phyloP scores from a whole-genome alignment of 2,888 invertebrate genomes.

The Mythimna pallens region DNA sequence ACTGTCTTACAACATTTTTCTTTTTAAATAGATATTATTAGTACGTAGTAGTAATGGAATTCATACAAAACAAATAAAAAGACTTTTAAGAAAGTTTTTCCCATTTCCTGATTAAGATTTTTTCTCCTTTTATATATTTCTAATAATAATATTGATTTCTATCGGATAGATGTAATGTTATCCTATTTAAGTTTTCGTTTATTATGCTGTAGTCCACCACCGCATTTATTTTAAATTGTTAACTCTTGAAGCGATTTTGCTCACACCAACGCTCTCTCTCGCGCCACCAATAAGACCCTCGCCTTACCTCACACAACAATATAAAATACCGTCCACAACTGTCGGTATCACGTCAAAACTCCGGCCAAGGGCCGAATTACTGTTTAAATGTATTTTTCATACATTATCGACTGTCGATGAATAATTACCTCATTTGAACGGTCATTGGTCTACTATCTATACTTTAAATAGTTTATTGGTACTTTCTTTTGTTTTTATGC shows the following conservation, averaged over 20 bases:
- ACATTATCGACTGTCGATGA: slow-evolving; percentile 66
- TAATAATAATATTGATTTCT: too few species aligned
- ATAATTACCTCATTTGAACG: slow-evolving; percentile 64
- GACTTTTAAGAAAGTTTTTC: too few species aligned
- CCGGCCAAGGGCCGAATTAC: slow-evolving; percentile 72
- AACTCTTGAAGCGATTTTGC: background rate
- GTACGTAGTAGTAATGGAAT: too few species aligned
- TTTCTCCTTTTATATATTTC: too few species aligned
- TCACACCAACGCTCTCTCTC: background rate
- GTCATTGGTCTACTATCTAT: slow-evolving; percentile 59
- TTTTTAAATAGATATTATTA: too few species aligned
- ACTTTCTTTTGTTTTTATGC: slow-evolving; percentile 24
- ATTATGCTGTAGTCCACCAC: background rate
- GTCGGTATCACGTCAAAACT: slow-evolving; percentile 61
- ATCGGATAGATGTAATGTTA: too few species aligned
- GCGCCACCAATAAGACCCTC: slow-evolving; percentile 22
- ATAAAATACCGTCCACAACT: slow-evolving; percentile 33
- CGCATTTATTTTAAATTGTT: background rate
- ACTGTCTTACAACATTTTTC: too few species aligned
- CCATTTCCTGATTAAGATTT: too few species aligned
- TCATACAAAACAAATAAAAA: too few species aligned
- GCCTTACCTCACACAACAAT: slow-evolving; percentile 36
- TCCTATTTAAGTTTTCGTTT: too few species aligned
- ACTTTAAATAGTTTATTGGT: slow-evolving; percentile 52
- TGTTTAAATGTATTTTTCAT: slow-evolving; percentile 73